Percentiles rank a stretch among this genome's conserved stretches.
Evolutionary conservation across 2,113 vertebrate genomes (phyloP).

Genomic region (Macrotis lagotis): DNA sequence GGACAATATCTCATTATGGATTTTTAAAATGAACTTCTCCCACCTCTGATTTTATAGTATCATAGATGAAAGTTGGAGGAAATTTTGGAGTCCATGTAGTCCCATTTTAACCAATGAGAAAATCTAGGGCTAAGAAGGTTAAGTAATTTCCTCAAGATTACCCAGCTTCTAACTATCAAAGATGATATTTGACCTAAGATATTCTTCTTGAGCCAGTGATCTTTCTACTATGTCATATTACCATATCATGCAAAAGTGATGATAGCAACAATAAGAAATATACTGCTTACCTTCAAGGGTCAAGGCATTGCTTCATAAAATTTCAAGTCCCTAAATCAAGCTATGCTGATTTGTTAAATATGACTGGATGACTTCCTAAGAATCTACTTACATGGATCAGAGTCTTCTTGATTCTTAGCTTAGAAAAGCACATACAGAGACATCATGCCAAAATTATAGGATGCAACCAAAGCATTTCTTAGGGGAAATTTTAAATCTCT

Average conservation of each 20-base stretch:
- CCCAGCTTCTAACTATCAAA: background rate
- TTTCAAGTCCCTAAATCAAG: background rate
- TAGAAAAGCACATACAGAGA: no score
- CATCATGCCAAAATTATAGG: no score
- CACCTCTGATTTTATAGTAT: background rate
- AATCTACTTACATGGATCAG: background rate
- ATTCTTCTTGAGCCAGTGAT: background rate
- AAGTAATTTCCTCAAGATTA: background rate
- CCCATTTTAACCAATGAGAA: background rate
- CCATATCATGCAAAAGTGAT: background rate
- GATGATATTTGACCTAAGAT: background rate
- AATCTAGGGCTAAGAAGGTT: background rate
- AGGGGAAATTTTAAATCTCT: no score
- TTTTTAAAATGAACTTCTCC: background rate
- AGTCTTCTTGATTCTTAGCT: background rate
- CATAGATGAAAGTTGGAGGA: background rate
- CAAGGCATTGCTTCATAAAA: background rate
- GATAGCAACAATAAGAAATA: background rate
- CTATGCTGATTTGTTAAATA: background rate
- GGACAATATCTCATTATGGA: background rate
- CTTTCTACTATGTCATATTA: background rate
- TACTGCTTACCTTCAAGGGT: background rate
- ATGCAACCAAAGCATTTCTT: no score
- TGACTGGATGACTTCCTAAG: background rate
- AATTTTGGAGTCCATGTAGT: background rate